Evolutionary conservation across 2,113 vertebrate genomes (phyloP), one percentile per base, ranked within the genome.

Genomic region (Bufo bufo): DNA sequence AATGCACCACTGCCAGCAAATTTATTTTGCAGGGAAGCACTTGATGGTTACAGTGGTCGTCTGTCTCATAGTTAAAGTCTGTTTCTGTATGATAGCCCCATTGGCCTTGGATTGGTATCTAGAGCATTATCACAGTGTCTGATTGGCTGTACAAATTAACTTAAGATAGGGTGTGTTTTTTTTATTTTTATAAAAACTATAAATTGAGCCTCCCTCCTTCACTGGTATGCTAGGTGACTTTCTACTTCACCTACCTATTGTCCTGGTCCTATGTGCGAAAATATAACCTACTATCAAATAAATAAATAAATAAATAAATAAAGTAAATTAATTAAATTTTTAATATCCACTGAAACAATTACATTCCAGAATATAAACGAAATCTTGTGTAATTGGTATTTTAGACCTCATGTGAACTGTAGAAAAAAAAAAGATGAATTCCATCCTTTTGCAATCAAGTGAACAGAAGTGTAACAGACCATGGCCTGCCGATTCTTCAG

Each of bases 361-460:
- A 69, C 61, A 50, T 49, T 66, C 61, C 50, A 23, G 13, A 84
- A 69, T 69, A 49, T 69, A 20, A 66, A n/a, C 7, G 9, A 84
- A 71, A 84, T 84, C 65, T 49, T 43, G 54, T 75, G 9, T 75
- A 75, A 87, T 87, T 75, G 58, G 20, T 23, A 74, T 61, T 87
- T 58, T 75, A 75, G 61, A 63, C 56, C 71, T 87, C 45, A 63
- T 50, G 50, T 82, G 66, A 87, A 87, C 86, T 63, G 45, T 43
- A 50, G 43, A 20, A 79, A 81, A 49, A 81, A 49, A 87, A 72
- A 81, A 78, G 50, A 82, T 61, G 54, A 71, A 82, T 82, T 74
- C 54, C 52, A 75, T 82, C 69, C 86, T 50, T 82, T 72, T 75
- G 79, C 86, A 87, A 87, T 82, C 77, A 87, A 87, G 77, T 66